A percentile compares a stretch with the other conserved stretches of the same genome.
phyloP scores from a whole-genome alignment of 2,797 vertebrate genomes.

The Percopsis omiscomaycus region DNA sequence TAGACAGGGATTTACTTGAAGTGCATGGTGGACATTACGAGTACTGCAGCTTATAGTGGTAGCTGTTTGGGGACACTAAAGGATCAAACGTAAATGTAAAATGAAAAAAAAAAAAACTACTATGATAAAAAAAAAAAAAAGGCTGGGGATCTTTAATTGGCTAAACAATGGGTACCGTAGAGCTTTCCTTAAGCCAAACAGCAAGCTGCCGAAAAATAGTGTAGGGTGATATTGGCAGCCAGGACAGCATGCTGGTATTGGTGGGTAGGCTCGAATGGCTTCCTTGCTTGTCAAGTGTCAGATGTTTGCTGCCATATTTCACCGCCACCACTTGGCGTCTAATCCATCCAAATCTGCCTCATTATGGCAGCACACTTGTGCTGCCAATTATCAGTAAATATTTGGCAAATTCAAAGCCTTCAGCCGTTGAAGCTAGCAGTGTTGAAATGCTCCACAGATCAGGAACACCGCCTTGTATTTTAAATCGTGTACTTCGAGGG shows the following conservation, averaged over 20 bases:
- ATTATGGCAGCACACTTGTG: constrained; percentile 63
- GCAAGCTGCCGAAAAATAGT: constrained; percentile 46
- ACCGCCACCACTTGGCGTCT: constrained; percentile 62
- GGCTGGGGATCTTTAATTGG: background rate
- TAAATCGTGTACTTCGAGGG: background rate
- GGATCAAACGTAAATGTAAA: too few species aligned
- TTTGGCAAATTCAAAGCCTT: constrained; percentile 32
- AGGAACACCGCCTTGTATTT: constrained; percentile 2
- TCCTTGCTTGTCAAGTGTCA: constrained; percentile 61
- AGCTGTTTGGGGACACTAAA: too few species aligned
- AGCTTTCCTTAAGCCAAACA: constrained; percentile 41
- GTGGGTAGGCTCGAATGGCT: constrained; percentile 48
- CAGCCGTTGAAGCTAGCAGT: background rate
- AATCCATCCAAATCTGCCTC: constrained; percentile 72
- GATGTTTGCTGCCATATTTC: constrained; percentile 66
- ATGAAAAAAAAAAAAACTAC: too few species aligned
- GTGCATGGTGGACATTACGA: too few species aligned
- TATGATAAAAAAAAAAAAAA: too few species aligned
- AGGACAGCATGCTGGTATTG: constrained; percentile 29
- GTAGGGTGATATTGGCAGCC: constrained; percentile 45
- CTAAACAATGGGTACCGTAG: constrained; percentile 30
- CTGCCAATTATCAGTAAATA: constrained; percentile 45
- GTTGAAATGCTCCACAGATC: constrained; percentile 24
- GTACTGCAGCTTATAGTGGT: too few species aligned
- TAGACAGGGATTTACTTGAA: too few species aligned